Percentiles rank a stretch among this genome's conserved stretches.
phyloP scores from a whole-genome alignment of 1,140 invertebrate genomes.

The Pseudomyrmex gracilis region DNA sequence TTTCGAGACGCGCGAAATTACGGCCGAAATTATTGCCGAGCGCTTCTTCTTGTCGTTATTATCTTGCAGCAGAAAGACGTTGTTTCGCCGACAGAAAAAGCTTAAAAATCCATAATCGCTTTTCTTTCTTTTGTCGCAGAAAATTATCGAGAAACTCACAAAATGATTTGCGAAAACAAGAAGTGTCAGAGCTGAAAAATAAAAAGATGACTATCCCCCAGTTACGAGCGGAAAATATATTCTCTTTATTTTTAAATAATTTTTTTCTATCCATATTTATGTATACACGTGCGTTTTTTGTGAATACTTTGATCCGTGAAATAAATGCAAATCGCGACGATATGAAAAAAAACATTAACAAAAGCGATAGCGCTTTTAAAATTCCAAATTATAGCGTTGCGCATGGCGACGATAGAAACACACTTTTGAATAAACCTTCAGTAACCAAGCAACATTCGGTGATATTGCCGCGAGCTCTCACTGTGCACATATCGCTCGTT shows the following conservation, averaged over 20 bases:
- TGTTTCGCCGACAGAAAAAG: not conserved
- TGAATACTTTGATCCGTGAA: not conserved
- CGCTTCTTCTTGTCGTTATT: slow-evolving; percentile 4
- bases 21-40: slow-evolving; percentile 14
- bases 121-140: not conserved
- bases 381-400: slow-evolving; percentile 19
- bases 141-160: not conserved
- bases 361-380: slow-evolving; percentile 21
- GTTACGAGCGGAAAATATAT: no score
- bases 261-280: not conserved
- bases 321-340: not conserved
- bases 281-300: no score
- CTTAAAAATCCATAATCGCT: not conserved
- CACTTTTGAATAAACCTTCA: slow-evolving; percentile 3
- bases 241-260: no score
- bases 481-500: slow-evolving; percentile 1
- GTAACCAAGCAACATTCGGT: not conserved
- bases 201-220: not conserved
- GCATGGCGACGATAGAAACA: not conserved
- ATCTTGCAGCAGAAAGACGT: not conserved
- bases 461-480: not conserved
- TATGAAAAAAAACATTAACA: not conserved
- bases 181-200: not conserved
- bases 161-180: not conserved
- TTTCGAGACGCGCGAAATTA: slow-evolving; percentile 41